Evolutionary conservation across 2,888 invertebrate species (phyloP), one percentile per base, ranked within the genome.

Genomic region (Tetragnatha montana): DNA sequence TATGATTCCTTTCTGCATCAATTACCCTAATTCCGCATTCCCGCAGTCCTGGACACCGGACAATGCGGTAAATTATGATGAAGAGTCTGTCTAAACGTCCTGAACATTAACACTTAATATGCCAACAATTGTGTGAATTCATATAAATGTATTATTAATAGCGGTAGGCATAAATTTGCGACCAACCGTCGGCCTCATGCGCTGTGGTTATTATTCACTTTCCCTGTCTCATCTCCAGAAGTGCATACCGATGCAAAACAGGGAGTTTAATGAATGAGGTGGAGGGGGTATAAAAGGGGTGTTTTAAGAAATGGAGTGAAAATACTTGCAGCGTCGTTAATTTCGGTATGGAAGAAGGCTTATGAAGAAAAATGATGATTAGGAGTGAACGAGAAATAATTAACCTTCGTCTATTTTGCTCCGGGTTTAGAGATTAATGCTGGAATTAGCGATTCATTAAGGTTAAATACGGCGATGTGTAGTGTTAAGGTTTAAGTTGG

Each of bases 121-220:
- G 71, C 80, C 73, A 74, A 86, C 73, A 60, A 86, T 47, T 86
- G 73, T 86, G 73, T 74, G 73, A 86, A 86, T 86, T 80, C 80
- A 86, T 86, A 86, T 79, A 86, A 86, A 86, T 86, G 86, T 60
- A 86, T 86, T 86, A 86, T 86, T 86, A 86, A 86, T 86, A 80
- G 79, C 70, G 80, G 82, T 78, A 51, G 78, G 78, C 49, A 70
- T 50, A 76, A 78, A 70, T 85, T 85, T 12, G 74, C 60, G 12
- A 12, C 60, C 49, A 50, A 19, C 74, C 74, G 82, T 82, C 74
- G 60, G 22, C 17, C 8, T 49, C 82, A 82, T 60, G 73, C 51
- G 35, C 17, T n/a, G n/a, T 19, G 6, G 71, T 22, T 17, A 82
- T 68, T 82, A 74, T 71, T 74, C 60, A 82, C 22, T 51, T 10